A percentile compares a stretch with the other conserved stretches of the same genome.
Conservation (phyloP, 2,113 vertebrate genomes). For the Grammomys surdaster region DNA sequence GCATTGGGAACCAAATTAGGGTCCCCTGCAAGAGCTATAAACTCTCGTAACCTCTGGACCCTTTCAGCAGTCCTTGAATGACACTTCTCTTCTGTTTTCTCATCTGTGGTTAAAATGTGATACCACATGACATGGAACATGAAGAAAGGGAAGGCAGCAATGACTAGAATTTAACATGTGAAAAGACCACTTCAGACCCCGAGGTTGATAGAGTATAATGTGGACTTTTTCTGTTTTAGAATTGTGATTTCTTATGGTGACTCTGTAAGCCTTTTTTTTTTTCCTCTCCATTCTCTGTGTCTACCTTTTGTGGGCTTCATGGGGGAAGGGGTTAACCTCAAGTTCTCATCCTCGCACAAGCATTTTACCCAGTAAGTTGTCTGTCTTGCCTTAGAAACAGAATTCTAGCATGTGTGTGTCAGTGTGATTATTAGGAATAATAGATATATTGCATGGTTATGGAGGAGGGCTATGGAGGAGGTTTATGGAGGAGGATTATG, state of each 20-base stretch:
- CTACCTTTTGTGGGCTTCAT: neutral
- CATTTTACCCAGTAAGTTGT: neutral
- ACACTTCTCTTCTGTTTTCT: neutral
- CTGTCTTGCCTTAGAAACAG: neutral
- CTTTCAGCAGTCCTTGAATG: neutral
- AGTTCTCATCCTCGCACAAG: neutral
- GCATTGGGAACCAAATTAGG: neutral
- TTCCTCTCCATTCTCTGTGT: neutral
- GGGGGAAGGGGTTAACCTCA: neutral
- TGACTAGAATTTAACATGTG: neutral
- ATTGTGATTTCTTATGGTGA: neutral
- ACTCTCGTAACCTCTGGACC: neutral
- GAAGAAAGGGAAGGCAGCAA: neutral
- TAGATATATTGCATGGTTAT: neutral
- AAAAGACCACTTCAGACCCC: neutral
- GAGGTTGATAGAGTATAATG: neutral
- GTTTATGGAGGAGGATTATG: too few relatives aligned
- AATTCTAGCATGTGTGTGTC: neutral
- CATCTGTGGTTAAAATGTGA: neutral
- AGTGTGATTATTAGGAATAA: neutral
- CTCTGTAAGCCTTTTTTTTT: neutral
- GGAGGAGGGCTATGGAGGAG: neutral
- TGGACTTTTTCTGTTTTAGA: neutral
- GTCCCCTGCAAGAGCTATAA: neutral
- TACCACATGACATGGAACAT: neutral